These are phyloP conservation scores for Pollenia angustigena DNA, from an alignment of 2,888 invertebrate genomes.

Conservation along the genomic window DNA sequence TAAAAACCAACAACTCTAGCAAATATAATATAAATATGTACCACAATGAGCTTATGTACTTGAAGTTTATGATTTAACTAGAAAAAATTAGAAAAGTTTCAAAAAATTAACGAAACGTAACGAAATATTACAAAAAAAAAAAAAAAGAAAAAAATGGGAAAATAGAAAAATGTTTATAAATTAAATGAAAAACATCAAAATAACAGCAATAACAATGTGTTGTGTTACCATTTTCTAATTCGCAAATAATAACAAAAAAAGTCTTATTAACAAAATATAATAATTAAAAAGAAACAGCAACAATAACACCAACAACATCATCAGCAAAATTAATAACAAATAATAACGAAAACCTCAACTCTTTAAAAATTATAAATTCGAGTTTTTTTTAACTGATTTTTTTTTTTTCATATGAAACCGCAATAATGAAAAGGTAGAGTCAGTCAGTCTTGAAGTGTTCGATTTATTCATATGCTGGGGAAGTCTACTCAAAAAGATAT, in stretches of 20 bases:
- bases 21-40: slow-evolving; percentile 47
- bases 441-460: slow-evolving; percentile 59
- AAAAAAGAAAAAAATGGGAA: slow-evolving; percentile 20
- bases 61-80: slow-evolving; percentile 33
- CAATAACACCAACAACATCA: slow-evolving; percentile 27
- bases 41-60: slow-evolving; percentile 23
- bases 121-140: slow-evolving; percentile 73
- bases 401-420: slow-evolving; percentile 75
- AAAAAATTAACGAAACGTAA: slow-evolving; percentile 81
- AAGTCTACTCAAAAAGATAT: slow-evolving; percentile 40
- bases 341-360: slow-evolving; percentile 54
- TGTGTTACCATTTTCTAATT: slow-evolving; percentile 60
- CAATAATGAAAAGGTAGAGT: slow-evolving; percentile 81
- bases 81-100: slow-evolving; percentile 56
- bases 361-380: slow-evolving; percentile 46
- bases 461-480: slow-evolving; percentile 60
- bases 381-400: slow-evolving; percentile 17
- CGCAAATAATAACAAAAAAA: slow-evolving; percentile 38
- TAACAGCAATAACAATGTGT: slow-evolving; percentile 38
- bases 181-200: slow-evolving; percentile 41
- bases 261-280: slow-evolving; percentile 52
- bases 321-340: slow-evolving; percentile 38
- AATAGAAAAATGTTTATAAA: slow-evolving; percentile 5
- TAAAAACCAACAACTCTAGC: slow-evolving; percentile 11
- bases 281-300: slow-evolving; percentile 36